phyloP scores from a whole-genome alignment of 2,113 vertebrate genomes.

The Stegostoma tigrinum region DNA sequence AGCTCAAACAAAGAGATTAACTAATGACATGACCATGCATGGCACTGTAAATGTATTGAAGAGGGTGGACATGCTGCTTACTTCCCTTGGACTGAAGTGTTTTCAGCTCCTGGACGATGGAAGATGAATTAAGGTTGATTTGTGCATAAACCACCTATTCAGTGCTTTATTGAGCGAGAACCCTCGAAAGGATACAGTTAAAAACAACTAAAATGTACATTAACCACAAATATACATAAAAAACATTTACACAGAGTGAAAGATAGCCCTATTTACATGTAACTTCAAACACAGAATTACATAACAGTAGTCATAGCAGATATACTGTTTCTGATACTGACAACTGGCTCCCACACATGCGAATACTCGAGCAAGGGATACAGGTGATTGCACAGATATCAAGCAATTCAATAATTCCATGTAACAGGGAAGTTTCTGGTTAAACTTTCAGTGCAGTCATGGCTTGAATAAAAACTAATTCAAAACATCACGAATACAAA shows the following conservation, averaged over 20 bases:
- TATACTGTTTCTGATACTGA: background rate
- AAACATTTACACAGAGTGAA: constrained; percentile 29
- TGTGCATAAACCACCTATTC: background rate
- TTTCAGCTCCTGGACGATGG: background rate
- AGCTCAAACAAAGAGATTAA: background rate
- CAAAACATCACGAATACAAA: background rate
- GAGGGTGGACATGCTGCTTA: background rate
- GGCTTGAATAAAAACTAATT: background rate
- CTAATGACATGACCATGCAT: background rate
- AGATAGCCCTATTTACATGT: constrained; percentile 29
- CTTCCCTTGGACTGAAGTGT: background rate
- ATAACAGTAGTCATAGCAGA: constrained; percentile 24
- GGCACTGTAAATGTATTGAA: background rate
- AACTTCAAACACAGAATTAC: constrained; percentile 25
- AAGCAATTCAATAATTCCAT: background rate
- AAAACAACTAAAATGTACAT: constrained; percentile 27
- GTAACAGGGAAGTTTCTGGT: constrained; percentile 3
- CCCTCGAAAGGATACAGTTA: constrained; percentile 4
- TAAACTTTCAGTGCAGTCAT: constrained; percentile 34
- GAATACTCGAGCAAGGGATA: background rate
- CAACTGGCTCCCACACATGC: background rate
- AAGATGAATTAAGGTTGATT: background rate
- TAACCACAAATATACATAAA: constrained; percentile 32
- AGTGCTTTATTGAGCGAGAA: constrained; percentile 22
- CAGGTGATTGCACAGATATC: constrained; percentile 28